Conservation (phyloP, 1,140 invertebrate genomes). For the Apis laboriosa region DNA sequence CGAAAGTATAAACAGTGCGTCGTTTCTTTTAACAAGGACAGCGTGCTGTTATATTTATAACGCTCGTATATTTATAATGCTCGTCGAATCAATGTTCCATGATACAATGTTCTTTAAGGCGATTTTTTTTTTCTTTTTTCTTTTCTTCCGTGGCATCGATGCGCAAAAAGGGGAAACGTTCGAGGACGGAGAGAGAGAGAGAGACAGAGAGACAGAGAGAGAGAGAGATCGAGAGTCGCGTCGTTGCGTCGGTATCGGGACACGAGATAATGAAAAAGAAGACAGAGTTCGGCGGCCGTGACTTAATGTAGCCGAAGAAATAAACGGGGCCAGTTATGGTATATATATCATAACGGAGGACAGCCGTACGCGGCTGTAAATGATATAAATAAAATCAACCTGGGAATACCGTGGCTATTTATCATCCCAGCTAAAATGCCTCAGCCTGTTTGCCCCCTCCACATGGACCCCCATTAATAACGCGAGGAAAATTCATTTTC, state of each 20-base stretch:
- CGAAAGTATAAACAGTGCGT: neutral
- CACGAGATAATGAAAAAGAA: constrained; percentile 50
- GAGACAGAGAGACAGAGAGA: too few relatives aligned
- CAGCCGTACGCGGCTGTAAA: constrained; percentile 61
- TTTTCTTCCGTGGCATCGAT: constrained; percentile 33
- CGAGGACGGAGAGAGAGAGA: too few relatives aligned
- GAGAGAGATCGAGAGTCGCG: neutral
- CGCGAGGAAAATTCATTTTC: constrained; percentile 65
- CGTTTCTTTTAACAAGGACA: neutral
- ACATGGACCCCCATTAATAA: constrained; percentile 60
- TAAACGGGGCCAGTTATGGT: constrained; percentile 48
- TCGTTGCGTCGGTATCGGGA: constrained; percentile 5
- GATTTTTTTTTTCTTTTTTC: constrained; percentile 51
- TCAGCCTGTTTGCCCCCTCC: constrained; percentile 43
- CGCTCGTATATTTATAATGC: too few relatives aligned
- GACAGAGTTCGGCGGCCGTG: constrained; percentile 42
- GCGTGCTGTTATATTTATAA: constrained; percentile 7
- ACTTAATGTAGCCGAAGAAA: constrained; percentile 70
- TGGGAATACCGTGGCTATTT: constrained; percentile 66
- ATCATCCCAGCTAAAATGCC: constrained; percentile 70
- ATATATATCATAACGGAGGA: constrained; percentile 65
- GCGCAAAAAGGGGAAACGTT: constrained; percentile 5
- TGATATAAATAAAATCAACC: constrained; percentile 74
- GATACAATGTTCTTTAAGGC: constrained; percentile 10
- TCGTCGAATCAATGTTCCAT: neutral